Evolutionary conservation across 1,140 invertebrate genomes (phyloP).

Genomic region (Drosophila tristis): DNA sequence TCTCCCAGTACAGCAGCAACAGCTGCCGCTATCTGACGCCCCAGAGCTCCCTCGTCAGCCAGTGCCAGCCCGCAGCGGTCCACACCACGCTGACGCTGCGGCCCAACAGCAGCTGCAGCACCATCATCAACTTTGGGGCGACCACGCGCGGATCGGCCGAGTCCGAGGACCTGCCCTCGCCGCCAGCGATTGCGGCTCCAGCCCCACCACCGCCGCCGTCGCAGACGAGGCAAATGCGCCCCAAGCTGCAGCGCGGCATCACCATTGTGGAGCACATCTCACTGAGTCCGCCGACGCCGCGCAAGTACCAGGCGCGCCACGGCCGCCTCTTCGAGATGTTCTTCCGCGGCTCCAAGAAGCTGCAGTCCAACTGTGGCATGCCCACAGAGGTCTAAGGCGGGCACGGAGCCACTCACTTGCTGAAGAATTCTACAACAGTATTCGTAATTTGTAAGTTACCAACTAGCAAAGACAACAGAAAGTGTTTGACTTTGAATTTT

Average conservation of each 20-base stretch:
- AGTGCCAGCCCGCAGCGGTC: constrained; percentile 52
- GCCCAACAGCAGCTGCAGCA: constrained; percentile 78
- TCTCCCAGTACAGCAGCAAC: constrained; percentile 75
- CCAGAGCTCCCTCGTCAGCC: constrained; percentile 68
- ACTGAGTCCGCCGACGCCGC: constrained; percentile 50
- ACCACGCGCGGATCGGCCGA: constrained; percentile 45
- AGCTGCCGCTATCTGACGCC: constrained; percentile 74
- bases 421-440: constrained; percentile 83
- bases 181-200: constrained; percentile 19
- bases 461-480: constrained; percentile 48
- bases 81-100: constrained; percentile 62
- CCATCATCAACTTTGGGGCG: constrained; percentile 74
- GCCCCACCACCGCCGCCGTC: constrained; percentile 7
- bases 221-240: constrained; percentile 21
- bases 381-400: constrained; percentile 66
- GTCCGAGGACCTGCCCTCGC: constrained; percentile 61
- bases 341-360: constrained; percentile 72
- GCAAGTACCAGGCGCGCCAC: constrained; percentile 65
- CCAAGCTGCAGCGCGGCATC: constrained; percentile 71
- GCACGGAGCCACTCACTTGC: constrained; percentile 52
- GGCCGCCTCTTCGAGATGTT: constrained; percentile 74
- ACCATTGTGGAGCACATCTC: constrained; percentile 77
- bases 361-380: constrained; percentile 68
- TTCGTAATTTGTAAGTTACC: constrained; percentile 71
- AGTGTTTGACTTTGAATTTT: constrained; percentile 36